Conservation (phyloP, 2,888 invertebrate genomes). For the Saturnia japonica region DNA sequence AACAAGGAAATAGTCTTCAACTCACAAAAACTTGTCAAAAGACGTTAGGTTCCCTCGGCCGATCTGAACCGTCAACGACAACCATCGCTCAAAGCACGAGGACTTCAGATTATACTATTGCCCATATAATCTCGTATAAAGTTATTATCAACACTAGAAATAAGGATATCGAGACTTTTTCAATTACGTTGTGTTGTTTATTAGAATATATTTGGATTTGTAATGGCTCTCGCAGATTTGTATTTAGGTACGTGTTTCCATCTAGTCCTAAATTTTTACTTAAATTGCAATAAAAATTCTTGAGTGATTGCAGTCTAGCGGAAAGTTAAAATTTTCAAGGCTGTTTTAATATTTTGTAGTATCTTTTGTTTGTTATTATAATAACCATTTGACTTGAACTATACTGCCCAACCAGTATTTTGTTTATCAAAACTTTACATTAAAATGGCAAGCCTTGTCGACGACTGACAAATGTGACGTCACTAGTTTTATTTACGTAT, state of each 20-base stretch:
- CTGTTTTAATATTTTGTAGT: slow-evolving; percentile 30
- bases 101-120: slow-evolving; percentile 70
- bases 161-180: slow-evolving; percentile 58
- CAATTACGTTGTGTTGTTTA: slow-evolving; percentile 48
- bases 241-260: slow-evolving; percentile 69
- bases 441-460: too few relatives aligned
- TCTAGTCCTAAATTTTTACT: slow-evolving; percentile 24
- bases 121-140: slow-evolving; percentile 69
- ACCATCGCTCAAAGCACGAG: slow-evolving; percentile 68
- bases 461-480: too few relatives aligned
- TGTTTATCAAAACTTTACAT: neutral
- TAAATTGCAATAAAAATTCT: slow-evolving; percentile 22
- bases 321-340: slow-evolving; percentile 59
- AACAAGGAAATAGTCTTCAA: slow-evolving; percentile 96
- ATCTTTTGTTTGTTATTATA: slow-evolving; percentile 1
- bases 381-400: neutral
- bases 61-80: slow-evolving; percentile 63
- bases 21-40: slow-evolving; percentile 95
- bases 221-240: slow-evolving; percentile 74
- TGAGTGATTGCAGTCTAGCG: slow-evolving; percentile 48
- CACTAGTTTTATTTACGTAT: too few relatives aligned
- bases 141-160: slow-evolving; percentile 52
- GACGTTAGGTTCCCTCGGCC: slow-evolving; percentile 86
- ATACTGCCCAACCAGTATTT: neutral
- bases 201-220: slow-evolving; percentile 51